These are phyloP conservation scores for Baccha elongata DNA, from an alignment of 2,888 invertebrate genomes.

Conservation along the genomic window DNA sequence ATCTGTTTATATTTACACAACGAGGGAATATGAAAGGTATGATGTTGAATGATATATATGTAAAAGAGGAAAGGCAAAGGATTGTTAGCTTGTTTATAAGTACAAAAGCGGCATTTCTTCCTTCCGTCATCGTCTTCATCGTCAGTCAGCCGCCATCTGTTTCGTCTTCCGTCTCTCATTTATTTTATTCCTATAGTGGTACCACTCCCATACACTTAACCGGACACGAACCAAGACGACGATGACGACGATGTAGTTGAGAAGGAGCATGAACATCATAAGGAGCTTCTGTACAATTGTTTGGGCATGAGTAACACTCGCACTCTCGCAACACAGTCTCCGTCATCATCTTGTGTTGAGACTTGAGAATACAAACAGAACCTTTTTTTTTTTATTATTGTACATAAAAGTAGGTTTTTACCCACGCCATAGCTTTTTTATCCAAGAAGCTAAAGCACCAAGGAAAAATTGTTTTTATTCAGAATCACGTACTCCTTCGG, in stretches of 20 bases:
- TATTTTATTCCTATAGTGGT: constrained; percentile 53
- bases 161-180: constrained; percentile 57
- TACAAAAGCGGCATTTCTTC: constrained; percentile 48
- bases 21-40: constrained; percentile 10
- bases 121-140: constrained; percentile 30
- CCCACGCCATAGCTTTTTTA: constrained; percentile 22
- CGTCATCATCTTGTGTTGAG: constrained; percentile 38
- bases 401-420: constrained; percentile 19
- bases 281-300: constrained; percentile 52
- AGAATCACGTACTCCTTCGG: constrained; percentile 70
- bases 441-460: constrained; percentile 27
- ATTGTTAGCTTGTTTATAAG: constrained; percentile 60
- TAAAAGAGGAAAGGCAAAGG: constrained; percentile 8
- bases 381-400: constrained; percentile 25
- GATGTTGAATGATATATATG: not conserved
- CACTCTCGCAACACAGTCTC: constrained; percentile 28
- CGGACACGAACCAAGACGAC: constrained; percentile 60
- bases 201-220: constrained; percentile 70
- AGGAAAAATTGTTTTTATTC: constrained; percentile 58
- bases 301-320: constrained; percentile 44
- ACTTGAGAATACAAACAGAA: constrained; percentile 53
- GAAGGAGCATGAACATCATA: constrained; percentile 70
- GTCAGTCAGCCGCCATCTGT: constrained; percentile 31
- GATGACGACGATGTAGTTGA: constrained; percentile 1
- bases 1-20: constrained; percentile 71